Conservation (phyloP, 2,113 vertebrate species). For the Amazona guildingii region DNA sequence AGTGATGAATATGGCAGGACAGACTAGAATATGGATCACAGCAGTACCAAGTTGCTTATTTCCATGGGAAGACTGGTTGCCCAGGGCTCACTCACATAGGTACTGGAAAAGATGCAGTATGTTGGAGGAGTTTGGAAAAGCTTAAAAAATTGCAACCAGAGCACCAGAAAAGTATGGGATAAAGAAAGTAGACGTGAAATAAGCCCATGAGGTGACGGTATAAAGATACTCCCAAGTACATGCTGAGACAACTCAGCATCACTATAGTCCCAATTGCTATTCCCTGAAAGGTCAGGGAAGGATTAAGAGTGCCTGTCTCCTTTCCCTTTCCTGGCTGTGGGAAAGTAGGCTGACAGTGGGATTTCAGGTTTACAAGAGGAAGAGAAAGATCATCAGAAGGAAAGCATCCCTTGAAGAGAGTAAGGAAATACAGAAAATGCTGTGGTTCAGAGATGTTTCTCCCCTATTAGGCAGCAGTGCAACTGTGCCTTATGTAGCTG, state of each 20-base stretch:
- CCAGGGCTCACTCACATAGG: not conserved
- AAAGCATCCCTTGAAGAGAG: not conserved
- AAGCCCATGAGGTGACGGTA: not conserved
- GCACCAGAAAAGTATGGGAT: not conserved
- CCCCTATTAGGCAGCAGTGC: not conserved
- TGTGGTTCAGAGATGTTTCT: accelerated
- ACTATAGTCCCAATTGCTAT: accelerated
- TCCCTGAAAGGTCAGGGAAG: not conserved
- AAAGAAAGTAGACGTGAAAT: not conserved
- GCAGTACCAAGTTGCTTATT: not conserved
- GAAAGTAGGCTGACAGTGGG: not conserved
- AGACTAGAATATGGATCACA: not conserved
- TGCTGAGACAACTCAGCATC: not conserved
- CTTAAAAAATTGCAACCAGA: not conserved
- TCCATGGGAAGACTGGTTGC: not conserved
- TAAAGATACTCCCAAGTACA: not conserved
- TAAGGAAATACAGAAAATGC: not conserved
- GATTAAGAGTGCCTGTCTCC: not conserved
- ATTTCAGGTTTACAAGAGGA: not conserved
- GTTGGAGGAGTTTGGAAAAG: not conserved
- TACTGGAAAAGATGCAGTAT: not conserved
- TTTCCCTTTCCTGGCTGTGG: not conserved
- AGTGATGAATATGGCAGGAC: not conserved
- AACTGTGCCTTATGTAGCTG: not conserved
- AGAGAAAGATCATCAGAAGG: not conserved